Base-by-base conservation (phyloP, 2,113 vertebrate species). In the Oryzias celebensis region DNA sequence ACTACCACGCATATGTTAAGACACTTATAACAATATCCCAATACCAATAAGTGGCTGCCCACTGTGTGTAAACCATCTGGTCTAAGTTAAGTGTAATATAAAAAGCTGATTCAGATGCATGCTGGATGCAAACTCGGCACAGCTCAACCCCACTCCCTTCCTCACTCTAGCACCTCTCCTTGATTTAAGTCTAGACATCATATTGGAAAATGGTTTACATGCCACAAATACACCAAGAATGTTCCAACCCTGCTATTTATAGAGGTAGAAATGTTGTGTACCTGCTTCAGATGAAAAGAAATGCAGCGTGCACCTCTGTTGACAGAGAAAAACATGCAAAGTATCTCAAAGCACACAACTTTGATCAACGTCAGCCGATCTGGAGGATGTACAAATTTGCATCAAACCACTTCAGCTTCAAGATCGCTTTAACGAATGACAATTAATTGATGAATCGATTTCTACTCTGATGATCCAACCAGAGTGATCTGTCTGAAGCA, bases 171-270 rank as follows among this genome's bases (percentile, higher is more conserved):
- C 73, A 67, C 62, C 74, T 75, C 78, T 63, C 67, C 67, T 65
- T 76, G 90, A 90, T 92, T 91, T 86, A 87, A 93, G 93, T 95
- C 94, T 93, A 95, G 93, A 93, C 92, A 90, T 88, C 84, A 90
- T 89, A 93, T 91, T 91, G 90, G 81, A 91, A 90, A 91, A 85
- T 88, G 86, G 90, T 84, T 92, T 84, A 80, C 87, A 88, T 79
- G 51, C 85, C 85, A 85, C 84, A 88, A 89, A 89, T 24, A 78
- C 81, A 81, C 84, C 72, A 77, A 77, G 76, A 86, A 83, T 84
- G 79, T 73, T 82, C 73, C 77, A 71, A 77, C 75, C 69, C 65
- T 83, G 74, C 81, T 79, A 84, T 90, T 86, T 84, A 84, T 72
- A 73, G 72, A 80, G 71, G 71, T 58, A 65, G 56, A 80, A 75